These are phyloP conservation scores for Crambe crambe DNA, from an alignment of 37 sponge, comb jelly and placozoan species.

Conservation along the genomic window DNA sequence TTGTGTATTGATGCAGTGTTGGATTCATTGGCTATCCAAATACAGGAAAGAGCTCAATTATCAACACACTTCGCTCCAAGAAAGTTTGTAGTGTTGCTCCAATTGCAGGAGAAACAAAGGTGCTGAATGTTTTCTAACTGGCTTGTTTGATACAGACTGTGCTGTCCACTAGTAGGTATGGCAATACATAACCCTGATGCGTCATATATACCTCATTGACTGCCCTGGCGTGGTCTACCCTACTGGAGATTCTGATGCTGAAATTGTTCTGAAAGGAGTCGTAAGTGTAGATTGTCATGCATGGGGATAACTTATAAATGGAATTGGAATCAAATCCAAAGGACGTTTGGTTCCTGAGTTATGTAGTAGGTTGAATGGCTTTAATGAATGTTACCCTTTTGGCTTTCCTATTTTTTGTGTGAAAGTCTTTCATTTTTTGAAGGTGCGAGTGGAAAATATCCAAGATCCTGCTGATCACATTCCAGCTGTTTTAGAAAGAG, in stretches of 20 bases:
- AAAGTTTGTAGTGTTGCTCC: constrained; percentile 99
- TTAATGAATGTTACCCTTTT: too few relatives aligned
- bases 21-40: constrained; percentile 99
- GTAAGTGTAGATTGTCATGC: too few relatives aligned
- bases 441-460: constrained; percentile 96
- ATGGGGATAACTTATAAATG: too few relatives aligned
- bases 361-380: too few relatives aligned
- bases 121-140: constrained; percentile 7
- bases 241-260: constrained; percentile 88
- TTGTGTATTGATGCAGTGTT: too few relatives aligned
- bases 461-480: constrained; percentile 87
- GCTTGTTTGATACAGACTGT: neutral
- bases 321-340: too few relatives aligned
- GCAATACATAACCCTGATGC: constrained; percentile 98
- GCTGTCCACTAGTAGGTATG: constrained; percentile 68
- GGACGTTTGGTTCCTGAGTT: too few relatives aligned
- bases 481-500: constrained; percentile 84
- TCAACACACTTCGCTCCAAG: constrained; percentile 91
- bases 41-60: constrained; percentile 98
- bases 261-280: constrained; percentile 97
- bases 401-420: too few relatives aligned
- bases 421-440: too few relatives aligned
- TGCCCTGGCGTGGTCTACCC: constrained; percentile 99
- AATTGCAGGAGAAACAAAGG: constrained; percentile 98
- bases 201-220: constrained; percentile 94